These are phyloP conservation scores for Chaetophractus vellerosus DNA, from an alignment of 2,797 vertebrate genomes.

Conservation along the genomic window DNA sequence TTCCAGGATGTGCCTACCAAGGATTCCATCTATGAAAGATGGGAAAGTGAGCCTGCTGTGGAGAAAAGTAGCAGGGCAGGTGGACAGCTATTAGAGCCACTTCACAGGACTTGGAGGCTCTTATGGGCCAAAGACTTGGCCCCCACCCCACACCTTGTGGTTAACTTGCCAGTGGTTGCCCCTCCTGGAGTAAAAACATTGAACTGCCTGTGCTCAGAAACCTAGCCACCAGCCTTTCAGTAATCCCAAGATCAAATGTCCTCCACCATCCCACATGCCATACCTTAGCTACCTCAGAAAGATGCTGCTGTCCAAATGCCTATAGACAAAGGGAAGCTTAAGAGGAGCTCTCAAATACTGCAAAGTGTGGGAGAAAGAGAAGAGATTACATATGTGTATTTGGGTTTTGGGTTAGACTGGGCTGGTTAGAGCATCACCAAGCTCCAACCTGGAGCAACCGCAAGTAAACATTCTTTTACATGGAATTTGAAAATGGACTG, in stretches of 20 bases:
- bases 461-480: neutral
- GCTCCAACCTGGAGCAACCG: neutral
- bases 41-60: neutral
- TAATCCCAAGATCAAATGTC: neutral
- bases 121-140: neutral
- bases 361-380: neutral
- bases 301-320: neutral
- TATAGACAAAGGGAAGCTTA: neutral
- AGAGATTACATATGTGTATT: neutral
- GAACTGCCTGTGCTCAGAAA: neutral
- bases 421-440: neutral
- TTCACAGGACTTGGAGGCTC: neutral
- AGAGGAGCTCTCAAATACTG: neutral
- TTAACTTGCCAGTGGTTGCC: neutral
- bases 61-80: neutral
- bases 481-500: neutral
- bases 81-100: neutral
- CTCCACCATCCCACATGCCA: no score
- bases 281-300: neutral
- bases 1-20: neutral
- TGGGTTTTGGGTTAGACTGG: neutral
- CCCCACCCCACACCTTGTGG: neutral
- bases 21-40: neutral
- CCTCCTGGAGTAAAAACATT: neutral
- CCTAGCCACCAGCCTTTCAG: neutral